Evolutionary conservation across 2,113 vertebrate genomes (phyloP).

Genomic region (Microcebus jonahi): DNA sequence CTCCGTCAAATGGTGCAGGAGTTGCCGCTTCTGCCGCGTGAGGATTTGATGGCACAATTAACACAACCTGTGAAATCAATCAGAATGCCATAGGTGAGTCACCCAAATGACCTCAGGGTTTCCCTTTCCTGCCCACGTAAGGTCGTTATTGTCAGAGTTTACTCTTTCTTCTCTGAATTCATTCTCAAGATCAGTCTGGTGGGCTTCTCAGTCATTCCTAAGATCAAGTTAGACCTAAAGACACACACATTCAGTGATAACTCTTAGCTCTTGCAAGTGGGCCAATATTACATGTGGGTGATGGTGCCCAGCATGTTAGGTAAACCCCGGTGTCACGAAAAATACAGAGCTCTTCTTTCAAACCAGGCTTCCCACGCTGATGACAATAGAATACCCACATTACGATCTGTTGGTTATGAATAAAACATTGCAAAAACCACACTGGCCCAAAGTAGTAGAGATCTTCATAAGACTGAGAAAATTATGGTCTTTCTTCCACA

Average conservation of each 20-base stretch:
- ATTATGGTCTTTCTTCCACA: not conserved
- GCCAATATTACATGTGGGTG: not conserved
- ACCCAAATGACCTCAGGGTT: not conserved
- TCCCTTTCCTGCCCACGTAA: not conserved
- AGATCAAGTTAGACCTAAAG: not conserved
- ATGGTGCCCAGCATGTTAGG: not conserved
- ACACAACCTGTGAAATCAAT: conserved; percentile 32
- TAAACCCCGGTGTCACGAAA: not conserved
- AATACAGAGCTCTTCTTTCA: not conserved
- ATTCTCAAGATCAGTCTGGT: not conserved
- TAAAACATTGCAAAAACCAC: not conserved
- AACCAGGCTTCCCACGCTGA: not conserved
- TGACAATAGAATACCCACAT: not conserved
- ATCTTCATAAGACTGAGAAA: not conserved
- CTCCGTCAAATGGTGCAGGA: not conserved
- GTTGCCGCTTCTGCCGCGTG: not conserved
- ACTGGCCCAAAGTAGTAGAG: not conserved
- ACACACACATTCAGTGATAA: not conserved
- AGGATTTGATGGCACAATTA: conserved; percentile 16
- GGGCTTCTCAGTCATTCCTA: not conserved
- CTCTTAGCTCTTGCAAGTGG: not conserved
- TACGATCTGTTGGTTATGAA: not conserved
- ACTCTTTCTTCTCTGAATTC: not conserved
- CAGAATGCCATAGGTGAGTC: not conserved
- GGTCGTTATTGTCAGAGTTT: no score